phyloP scores from a whole-genome alignment of 2,113 vertebrate species.

The Tragelaphus buxtoni region DNA sequence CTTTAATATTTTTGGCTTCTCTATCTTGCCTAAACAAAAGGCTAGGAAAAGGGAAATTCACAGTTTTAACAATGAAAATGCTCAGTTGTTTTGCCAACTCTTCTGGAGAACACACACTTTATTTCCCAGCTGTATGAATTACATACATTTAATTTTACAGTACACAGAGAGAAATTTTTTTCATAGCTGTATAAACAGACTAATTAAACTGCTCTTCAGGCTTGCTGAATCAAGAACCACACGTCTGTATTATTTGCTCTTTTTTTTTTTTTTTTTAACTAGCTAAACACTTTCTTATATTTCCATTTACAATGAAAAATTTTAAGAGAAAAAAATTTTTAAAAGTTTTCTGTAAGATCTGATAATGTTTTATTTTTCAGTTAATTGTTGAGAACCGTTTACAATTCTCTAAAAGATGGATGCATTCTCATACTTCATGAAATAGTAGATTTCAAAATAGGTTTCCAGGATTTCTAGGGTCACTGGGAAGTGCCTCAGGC shows the following conservation, averaged over 20 bases:
- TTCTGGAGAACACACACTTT: conserved; percentile 68
- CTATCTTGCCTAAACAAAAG: conserved; percentile 62
- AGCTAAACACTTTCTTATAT: conserved; percentile 63
- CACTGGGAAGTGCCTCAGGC: too few species aligned
- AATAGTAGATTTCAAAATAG: background rate
- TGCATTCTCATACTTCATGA: background rate
- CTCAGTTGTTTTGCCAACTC: conserved; percentile 72
- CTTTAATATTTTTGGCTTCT: conserved; percentile 72
- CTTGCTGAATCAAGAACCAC: conserved; percentile 58
- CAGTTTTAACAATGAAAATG: conserved; percentile 65
- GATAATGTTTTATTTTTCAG: background rate
- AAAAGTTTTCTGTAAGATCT: background rate
- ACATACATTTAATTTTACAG: conserved; percentile 66
- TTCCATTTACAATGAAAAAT: background rate
- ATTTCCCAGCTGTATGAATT: conserved; percentile 71
- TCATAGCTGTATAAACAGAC: conserved; percentile 62
- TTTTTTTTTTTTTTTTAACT: conserved; percentile 15
- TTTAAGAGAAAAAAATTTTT: background rate
- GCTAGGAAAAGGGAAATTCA: conserved; percentile 46
- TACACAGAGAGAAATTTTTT: conserved; percentile 67
- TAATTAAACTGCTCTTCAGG: conserved; percentile 66
- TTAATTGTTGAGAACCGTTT: background rate
- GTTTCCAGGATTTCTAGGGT: background rate
- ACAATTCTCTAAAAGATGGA: background rate
- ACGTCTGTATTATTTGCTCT: conserved; percentile 51